phyloP scores from a whole-genome alignment of 2,797 vertebrate genomes.

The Pantherophis vulpinus region DNA sequence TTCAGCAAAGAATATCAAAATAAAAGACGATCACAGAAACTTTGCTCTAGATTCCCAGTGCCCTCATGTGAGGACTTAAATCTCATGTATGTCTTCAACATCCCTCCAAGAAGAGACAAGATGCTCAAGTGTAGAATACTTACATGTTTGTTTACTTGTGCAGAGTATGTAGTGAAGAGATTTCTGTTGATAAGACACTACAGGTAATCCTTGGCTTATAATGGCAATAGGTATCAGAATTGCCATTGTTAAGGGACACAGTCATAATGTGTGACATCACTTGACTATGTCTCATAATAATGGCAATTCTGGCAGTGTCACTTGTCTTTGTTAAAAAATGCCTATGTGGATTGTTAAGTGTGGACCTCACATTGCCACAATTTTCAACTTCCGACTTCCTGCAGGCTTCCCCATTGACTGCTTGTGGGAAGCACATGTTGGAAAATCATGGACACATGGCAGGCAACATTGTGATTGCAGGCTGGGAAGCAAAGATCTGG shows the following conservation, averaged over 20 bases:
- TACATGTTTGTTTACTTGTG: background rate
- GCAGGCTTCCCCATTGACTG: background rate
- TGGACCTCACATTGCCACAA: background rate
- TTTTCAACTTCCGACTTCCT: background rate
- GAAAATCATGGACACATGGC: background rate
- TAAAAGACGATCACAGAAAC: background rate
- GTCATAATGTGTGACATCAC: background rate
- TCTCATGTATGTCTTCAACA: background rate
- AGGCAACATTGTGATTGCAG: background rate
- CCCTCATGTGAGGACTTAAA: background rate
- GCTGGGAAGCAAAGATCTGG: background rate
- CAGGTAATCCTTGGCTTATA: background rate
- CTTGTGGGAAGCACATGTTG: background rate
- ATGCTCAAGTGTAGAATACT: background rate
- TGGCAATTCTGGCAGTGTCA: background rate
- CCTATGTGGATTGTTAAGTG: background rate
- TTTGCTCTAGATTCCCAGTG: background rate
- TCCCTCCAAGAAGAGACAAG: background rate
- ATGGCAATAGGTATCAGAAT: background rate
- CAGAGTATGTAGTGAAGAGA: background rate
- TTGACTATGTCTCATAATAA: background rate
- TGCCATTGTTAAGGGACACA: background rate
- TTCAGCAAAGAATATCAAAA: background rate
- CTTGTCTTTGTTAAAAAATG: background rate
- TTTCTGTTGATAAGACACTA: background rate